Conservation (phyloP, 2,888 invertebrate species). For the Cremastinae sp. region DNA sequence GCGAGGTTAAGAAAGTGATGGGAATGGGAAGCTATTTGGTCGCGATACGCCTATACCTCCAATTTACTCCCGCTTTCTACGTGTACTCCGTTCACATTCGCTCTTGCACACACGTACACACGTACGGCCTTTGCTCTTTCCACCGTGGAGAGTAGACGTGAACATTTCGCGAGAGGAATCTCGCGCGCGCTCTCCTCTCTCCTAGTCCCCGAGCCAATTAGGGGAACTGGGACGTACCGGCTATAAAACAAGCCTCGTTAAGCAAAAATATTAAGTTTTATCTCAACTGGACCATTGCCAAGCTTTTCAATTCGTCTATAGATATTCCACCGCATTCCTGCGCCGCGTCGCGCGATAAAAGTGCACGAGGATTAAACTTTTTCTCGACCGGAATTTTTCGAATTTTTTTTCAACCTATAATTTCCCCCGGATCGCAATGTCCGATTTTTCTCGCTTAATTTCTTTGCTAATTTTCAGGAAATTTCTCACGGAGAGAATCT, state of each 20-base stretch:
- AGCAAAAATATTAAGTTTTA: conserved; percentile 77
- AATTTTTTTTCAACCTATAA: too few species aligned
- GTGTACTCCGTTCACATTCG: too few species aligned
- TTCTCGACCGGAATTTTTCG: conserved; percentile 38
- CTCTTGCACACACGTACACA: conserved; percentile 10
- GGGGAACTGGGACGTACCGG: conserved; percentile 68
- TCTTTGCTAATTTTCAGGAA: too few species aligned
- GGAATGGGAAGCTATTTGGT: conserved; percentile 44
- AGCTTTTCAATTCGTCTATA: conserved; percentile 41
- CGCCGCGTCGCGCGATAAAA: conserved; percentile 9
- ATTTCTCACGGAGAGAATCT: too few species aligned
- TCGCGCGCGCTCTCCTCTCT: too few species aligned
- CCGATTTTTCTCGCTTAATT: conserved; percentile 2
- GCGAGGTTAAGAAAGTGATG: conserved; percentile 6
- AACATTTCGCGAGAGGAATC: conserved; percentile 8
- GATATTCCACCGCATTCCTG: not conserved
- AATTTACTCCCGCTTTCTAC: conserved; percentile 15
- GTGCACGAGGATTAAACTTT: conserved; percentile 25
- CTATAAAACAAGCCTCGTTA: conserved; percentile 75
- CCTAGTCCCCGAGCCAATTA: conserved; percentile 71
- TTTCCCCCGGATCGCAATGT: conserved; percentile 9
- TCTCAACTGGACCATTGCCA: conserved; percentile 74
- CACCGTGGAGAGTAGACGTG: conserved; percentile 20
- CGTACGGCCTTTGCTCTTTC: conserved; percentile 6
- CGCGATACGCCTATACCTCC: conserved; percentile 43